Base-by-base conservation (phyloP, 2,888 invertebrate genomes). In the Brenthis hecate region DNA sequence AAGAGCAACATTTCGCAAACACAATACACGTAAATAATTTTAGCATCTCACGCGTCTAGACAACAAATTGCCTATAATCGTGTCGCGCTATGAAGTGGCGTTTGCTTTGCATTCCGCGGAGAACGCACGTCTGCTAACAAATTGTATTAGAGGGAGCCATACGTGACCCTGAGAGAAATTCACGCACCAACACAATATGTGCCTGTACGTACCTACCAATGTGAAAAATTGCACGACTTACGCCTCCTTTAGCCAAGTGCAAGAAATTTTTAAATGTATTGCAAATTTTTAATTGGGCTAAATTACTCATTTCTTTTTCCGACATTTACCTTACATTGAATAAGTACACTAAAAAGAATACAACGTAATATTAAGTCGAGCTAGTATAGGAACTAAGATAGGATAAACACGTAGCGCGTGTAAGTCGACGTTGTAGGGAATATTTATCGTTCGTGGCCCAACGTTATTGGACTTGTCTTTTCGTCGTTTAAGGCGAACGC, bases 401-500 rank as follows among this genome's bases (percentile, higher is more conserved):
- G 81, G 82, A 85, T 84, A 83, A 85, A 84, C 82, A 83, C 83
- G 80, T 80, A 78, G 77, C 83, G 78, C 81, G 78, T 80, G 83
- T 67, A 71, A 69, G 74, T 79, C 72, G 69, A 77, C 74, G 78
- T 80, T 81, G 82, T 87, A 85, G 80, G 74, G 88, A 85, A 90
- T 91, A 91, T 91, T 90, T 91, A 89, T 88, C 83, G 86, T 77
- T 67, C 66, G 51, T 81, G 82, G 78, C 82, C 78, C 82, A 78
- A 78, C 85, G 81, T 86, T 91, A 91, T 91, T 89, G 89, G 88
- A 85, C 84, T 88, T 89, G 91, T 88, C 89, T 91, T 88, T 88
- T 87, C 85, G 83, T 81, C 89, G 88, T 89, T 89, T 88, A 88
- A 88, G 87, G 86, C 81, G 82, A 80, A 83, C 83, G 83, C 80